Evolutionary conservation across 2,113 vertebrate genomes (phyloP).

Genomic region (Chunga burmeisteri): DNA sequence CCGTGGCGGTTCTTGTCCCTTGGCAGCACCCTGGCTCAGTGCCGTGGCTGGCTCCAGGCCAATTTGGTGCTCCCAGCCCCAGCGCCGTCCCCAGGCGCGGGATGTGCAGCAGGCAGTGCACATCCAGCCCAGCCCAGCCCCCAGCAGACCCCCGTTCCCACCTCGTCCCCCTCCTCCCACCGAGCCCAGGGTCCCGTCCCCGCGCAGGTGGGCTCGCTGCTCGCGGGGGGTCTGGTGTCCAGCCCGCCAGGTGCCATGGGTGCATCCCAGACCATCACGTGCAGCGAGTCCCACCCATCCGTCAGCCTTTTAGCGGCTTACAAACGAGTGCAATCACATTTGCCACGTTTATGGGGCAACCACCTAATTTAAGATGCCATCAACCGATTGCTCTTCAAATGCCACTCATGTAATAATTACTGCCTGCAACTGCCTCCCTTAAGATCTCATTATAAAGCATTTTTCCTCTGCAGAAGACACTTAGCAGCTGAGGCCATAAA

Average conservation of each 20-base stretch:
- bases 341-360: constrained; percentile 5
- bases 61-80: neutral
- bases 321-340: neutral
- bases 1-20: accelerated
- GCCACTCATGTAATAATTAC: neutral
- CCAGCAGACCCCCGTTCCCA: neutral
- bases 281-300: neutral
- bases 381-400: constrained; percentile 18
- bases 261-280: neutral
- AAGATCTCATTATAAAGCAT: neutral
- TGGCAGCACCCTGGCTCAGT: neutral
- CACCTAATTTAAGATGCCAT: neutral
- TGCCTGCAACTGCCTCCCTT: neutral
- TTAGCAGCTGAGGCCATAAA: neutral
- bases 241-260: neutral
- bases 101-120: accelerated
- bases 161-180: neutral
- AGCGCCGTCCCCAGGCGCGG: neutral
- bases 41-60: too few relatives aligned
- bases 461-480: neutral
- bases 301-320: neutral
- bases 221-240: neutral
- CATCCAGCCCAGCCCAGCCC: neutral
- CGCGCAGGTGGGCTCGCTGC: neutral
- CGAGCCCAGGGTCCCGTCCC: neutral